Evolutionary conservation across 2,888 invertebrate genomes (phyloP), one percentile per base, ranked within the genome.

Genomic region (Scaptomyza reducta): DNA sequence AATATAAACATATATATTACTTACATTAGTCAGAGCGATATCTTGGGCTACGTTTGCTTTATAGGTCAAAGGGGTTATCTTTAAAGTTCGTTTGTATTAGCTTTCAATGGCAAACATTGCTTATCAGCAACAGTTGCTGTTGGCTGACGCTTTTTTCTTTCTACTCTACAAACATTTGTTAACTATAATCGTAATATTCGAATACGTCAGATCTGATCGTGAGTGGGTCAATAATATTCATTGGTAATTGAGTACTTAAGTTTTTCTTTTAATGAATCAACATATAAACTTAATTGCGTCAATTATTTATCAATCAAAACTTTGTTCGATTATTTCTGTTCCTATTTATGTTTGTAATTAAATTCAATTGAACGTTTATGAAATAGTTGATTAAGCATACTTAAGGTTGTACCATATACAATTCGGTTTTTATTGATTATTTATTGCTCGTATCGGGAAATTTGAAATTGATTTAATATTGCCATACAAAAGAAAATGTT

Each of bases 21-120:
- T 33, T 13, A 13, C 13, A 33, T 33, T 33, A 33, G 33, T 33
- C 33, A 33, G 33, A 33, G 13, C 1, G 11, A 13, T n/a, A 35
- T 35, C n/a, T 6, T 35, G 2, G n/a, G n/a, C 35, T n/a, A n/a
- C 35, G n/a, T 40, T 9, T 14, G n/a, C 16, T 6, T 14, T 11
- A 27, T n/a, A 41, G 70, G 25, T 74, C 49, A 49, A 9, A 6
- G 7, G 46, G 55, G 68, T 57, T 71, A 66, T 71, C 72, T 25
- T 3, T 6, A 6, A 0, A 38, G 18, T 53, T 38, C 49, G 47
- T 40, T 35, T 56, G 14, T 56, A 13, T n/a, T 31, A 27, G 29
- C 56, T 40, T 35, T 55, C 70, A 70, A 57, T 63, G 63, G 45
- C 70, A 62, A n/a, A 40, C 6, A 6, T 10, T 11, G 27, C 27